These are phyloP conservation scores for Hestina assimilis DNA, from an alignment of 1,140 invertebrate genomes.

Conservation along the genomic window DNA sequence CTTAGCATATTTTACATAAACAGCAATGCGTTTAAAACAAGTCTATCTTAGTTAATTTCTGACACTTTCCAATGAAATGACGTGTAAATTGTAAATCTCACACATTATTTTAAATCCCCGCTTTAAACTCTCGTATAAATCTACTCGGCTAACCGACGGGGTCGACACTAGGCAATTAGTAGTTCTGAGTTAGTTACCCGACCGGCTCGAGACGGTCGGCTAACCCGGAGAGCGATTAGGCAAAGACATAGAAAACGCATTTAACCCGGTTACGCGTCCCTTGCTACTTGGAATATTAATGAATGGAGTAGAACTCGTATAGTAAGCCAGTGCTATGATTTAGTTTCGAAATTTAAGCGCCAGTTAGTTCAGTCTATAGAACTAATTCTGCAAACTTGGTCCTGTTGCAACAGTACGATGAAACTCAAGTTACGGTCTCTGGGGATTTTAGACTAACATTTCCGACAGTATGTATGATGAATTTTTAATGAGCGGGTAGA, in stretches of 20 bases:
- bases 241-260: conserved; percentile 64
- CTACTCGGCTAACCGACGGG: conserved; percentile 35
- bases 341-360: conserved; percentile 33
- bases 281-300: conserved; percentile 62
- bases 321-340: conserved; percentile 31
- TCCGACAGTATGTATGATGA: no score
- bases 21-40: no score
- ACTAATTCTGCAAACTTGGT: conserved; percentile 20
- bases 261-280: conserved; percentile 46
- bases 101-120: conserved; percentile 9
- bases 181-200: conserved; percentile 58
- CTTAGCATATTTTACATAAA: no score
- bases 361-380: conserved; percentile 21
- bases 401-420: not conserved
- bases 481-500: no score
- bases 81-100: not conserved
- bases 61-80: no score
- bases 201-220: conserved; percentile 38
- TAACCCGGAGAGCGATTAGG: conserved; percentile 46
- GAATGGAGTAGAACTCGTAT: conserved; percentile 36
- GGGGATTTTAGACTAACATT: no score
- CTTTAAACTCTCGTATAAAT: conserved; percentile 22
- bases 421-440: not conserved
- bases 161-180: conserved; percentile 66
- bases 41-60: no score